A percentile compares a stretch with the other conserved stretches of the same genome.
Conservation (phyloP, 1,140 invertebrate species). For the Atta colombica region DNA sequence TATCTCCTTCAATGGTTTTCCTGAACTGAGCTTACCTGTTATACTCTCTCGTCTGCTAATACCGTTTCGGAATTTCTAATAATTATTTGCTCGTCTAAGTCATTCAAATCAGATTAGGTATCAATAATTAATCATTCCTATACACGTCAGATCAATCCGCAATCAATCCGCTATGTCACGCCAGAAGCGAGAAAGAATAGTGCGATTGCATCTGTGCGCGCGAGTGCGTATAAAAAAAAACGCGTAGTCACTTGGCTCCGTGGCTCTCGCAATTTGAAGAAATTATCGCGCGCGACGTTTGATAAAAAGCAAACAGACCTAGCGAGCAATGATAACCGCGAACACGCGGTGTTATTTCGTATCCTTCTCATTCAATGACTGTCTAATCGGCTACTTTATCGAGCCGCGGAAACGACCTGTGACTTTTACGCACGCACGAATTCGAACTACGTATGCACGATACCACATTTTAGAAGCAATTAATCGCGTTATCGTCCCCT, state of each 20-base stretch:
- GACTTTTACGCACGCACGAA: constrained; percentile 45
- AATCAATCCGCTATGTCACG: constrained; percentile 38
- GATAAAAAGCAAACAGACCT: constrained; percentile 77
- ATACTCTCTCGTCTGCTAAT: background rate
- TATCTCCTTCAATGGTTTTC: background rate
- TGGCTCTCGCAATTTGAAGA: constrained; percentile 68
- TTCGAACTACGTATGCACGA: background rate
- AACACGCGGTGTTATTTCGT: constrained; percentile 63
- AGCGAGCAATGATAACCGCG: constrained; percentile 72
- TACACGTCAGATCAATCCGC: constrained; percentile 8
- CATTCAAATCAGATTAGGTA: constrained; percentile 36
- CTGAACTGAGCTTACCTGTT: background rate
- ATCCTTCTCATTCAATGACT: constrained; percentile 58
- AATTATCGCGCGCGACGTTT: constrained; percentile 75
- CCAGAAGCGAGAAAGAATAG: constrained; percentile 14
- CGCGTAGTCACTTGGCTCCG: constrained; percentile 16
- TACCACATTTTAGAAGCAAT: background rate
- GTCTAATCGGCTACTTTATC: constrained; percentile 45
- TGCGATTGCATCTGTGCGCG: background rate
- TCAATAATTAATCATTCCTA: constrained; percentile 34
- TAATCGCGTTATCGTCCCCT: background rate
- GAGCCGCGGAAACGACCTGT: constrained; percentile 43
- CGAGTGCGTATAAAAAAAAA: constrained; percentile 15
- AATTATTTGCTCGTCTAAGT: background rate
- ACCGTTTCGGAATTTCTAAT: background rate